Percentiles rank a stretch among this genome's conserved stretches.
These are phyloP conservation scores for Saxicola maurus DNA, from an alignment of 2,797 vertebrate genomes.

Conservation along the genomic window DNA sequence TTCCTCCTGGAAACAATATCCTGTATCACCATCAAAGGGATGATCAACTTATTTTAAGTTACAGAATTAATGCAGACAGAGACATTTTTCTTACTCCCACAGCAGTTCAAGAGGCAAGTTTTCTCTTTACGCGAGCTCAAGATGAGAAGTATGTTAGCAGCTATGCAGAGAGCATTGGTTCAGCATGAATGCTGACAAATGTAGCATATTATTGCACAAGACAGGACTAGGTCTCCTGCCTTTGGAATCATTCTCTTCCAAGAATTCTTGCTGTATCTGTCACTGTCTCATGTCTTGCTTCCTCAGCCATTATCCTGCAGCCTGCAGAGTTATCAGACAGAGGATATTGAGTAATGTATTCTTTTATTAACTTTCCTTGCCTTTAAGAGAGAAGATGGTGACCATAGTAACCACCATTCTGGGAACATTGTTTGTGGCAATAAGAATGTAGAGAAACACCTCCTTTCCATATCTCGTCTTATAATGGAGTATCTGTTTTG, in stretches of 20 bases:
- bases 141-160: not conserved
- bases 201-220: not conserved
- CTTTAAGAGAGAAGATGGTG: not conserved
- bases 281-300: not conserved
- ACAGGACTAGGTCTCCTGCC: not conserved
- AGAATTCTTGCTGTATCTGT: not conserved
- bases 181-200: not conserved
- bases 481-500: not conserved
- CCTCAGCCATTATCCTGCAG: not conserved
- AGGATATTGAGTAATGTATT: not conserved
- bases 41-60: not conserved
- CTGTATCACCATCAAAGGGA: not conserved
- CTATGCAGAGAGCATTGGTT: not conserved
- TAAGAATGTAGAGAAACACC: not conserved
- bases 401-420: not conserved
- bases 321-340: not conserved
- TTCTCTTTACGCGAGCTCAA: not conserved
- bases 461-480: not conserved
- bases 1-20: not conserved
- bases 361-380: not conserved
- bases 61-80: not conserved
- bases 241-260: not conserved
- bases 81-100: not conserved
- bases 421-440: not conserved
- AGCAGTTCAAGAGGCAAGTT: not conserved